Base-by-base conservation (phyloP, 2,888 invertebrate species). In the Trissonchulus latispiculum region DNA sequence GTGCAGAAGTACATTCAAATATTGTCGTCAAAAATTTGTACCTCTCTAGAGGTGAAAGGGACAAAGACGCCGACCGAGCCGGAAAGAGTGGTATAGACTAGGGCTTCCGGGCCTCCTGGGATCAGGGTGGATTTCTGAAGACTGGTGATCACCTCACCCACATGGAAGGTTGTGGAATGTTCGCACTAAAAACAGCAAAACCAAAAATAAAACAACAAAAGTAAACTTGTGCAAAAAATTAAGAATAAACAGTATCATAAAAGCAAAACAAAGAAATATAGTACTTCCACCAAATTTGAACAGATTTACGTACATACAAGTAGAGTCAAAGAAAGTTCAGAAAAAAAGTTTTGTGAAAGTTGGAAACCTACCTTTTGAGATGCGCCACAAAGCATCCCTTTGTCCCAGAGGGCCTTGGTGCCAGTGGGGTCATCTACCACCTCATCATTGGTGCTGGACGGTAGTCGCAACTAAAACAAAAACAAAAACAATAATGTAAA, bases 351-450 rank as follows among this genome's bases (percentile, higher is more conserved):
- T n/a, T n/a, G n/a, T n/a, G n/a, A n/a, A n/a, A n/a, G n/a, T n/a
- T n/a, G n/a, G n/a, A n/a, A 23, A 23, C 74, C 67, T 75, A 95
- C 91, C 85, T 99, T 99, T 82, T 99, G 97, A 0, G 96, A 95
- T 0, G 99, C 96, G 28, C 97, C 97, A 81, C 94, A 96, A 23
- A 97, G 85, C 68, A 95, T 86, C 75, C 96, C 93, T 86, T 87
- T 83, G 80, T 89, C 88, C 97, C 97, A 99, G 0, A 99, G 86
- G 0, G 96, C 93, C 84, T 96, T 95, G 81, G 95, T 95, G 66
- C 97, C 97, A 0, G 97, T 97, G 0, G 97, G 99, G 85, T 99
- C 99, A 85, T 99, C 99, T 83, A 99, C 97, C 0, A 99, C 95
- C 83, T 99, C 97, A 84, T 99, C 99, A 35, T 91, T 91, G 0